These are phyloP conservation scores for Neoaliturus tenellus DNA, from an alignment of 2,888 invertebrate genomes.

Conservation along the genomic window DNA sequence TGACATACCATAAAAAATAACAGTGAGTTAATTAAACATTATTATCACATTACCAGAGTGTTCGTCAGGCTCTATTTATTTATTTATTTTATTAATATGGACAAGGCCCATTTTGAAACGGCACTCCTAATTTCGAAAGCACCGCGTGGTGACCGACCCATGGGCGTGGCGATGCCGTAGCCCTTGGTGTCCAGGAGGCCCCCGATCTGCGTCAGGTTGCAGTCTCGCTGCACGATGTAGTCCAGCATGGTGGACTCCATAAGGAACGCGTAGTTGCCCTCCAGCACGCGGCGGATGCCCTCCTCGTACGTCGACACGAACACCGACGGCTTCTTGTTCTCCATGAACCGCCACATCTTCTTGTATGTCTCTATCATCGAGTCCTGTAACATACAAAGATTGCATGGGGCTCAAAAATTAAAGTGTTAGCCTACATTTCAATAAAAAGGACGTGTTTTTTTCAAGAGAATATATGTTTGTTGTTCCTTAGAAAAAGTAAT, in stretches of 20 bases:
- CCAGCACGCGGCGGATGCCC: slow-evolving; percentile 84
- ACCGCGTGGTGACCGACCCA: slow-evolving; percentile 73
- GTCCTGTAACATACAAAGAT: slow-evolving; percentile 74
- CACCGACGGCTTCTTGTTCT: slow-evolving; percentile 80
- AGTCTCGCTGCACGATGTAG: slow-evolving; percentile 87
- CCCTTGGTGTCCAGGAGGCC: slow-evolving; percentile 89
- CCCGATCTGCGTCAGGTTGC: slow-evolving; percentile 92
- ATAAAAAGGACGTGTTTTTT: too few species aligned
- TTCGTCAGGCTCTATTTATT: too few species aligned
- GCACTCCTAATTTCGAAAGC: too few species aligned
- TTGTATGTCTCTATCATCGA: slow-evolving; percentile 88
- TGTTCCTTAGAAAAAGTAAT: too few species aligned
- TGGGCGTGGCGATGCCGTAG: slow-evolving; percentile 83
- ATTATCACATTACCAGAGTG: too few species aligned
- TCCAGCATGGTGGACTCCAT: slow-evolving; percentile 95
- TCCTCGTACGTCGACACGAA: slow-evolving; percentile 86
- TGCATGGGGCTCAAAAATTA: too few species aligned
- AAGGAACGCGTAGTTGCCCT: slow-evolving; percentile 90
- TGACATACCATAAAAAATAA: too few species aligned
- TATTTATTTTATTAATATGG: too few species aligned
- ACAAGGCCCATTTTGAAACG: too few species aligned
- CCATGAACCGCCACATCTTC: slow-evolving; percentile 91
- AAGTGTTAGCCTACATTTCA: too few species aligned
- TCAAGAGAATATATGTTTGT: too few species aligned
- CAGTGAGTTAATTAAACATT: too few species aligned